phyloP scores from a whole-genome alignment of 1,140 invertebrate genomes.

The Euura saliciscinereae region DNA sequence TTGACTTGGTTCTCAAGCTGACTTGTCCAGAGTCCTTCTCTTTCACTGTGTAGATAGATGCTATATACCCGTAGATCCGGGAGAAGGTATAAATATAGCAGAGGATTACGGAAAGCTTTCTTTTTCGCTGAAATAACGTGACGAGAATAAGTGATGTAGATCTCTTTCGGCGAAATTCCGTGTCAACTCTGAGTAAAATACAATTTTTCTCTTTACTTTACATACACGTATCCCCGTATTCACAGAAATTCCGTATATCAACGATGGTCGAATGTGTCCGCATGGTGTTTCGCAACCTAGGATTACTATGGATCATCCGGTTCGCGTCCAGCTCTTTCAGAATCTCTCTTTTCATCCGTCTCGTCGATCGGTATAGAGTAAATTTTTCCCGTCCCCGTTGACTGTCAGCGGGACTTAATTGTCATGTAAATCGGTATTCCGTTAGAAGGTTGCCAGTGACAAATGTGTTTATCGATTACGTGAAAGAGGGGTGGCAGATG shows the following conservation, averaged over 20 bases:
- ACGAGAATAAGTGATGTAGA: conserved; percentile 54
- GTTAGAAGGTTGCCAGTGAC: not conserved
- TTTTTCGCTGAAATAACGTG: conserved; percentile 41
- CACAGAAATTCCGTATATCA: not conserved
- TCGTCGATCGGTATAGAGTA: not conserved
- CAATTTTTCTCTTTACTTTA: not conserved
- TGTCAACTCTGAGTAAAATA: not conserved
- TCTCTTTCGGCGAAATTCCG: conserved; percentile 27
- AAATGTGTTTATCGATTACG: not conserved
- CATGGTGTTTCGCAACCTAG: not conserved
- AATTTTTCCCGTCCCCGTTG: not conserved
- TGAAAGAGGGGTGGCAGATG: not conserved
- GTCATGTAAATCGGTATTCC: not conserved
- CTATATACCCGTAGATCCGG: conserved; percentile 24
- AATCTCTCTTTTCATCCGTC: not conserved
- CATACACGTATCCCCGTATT: not conserved
- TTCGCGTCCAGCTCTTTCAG: not conserved
- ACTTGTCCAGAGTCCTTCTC: not conserved
- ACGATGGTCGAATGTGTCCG: too few species aligned
- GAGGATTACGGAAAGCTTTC: conserved; percentile 48
- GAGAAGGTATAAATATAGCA: conserved; percentile 50
- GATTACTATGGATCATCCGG: not conserved
- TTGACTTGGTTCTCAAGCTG: conserved; percentile 20
- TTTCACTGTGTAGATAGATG: not conserved
- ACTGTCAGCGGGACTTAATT: not conserved